Evolutionary conservation across 2,113 vertebrate species (phyloP).

Genomic region (Bolborhynchus lineola): DNA sequence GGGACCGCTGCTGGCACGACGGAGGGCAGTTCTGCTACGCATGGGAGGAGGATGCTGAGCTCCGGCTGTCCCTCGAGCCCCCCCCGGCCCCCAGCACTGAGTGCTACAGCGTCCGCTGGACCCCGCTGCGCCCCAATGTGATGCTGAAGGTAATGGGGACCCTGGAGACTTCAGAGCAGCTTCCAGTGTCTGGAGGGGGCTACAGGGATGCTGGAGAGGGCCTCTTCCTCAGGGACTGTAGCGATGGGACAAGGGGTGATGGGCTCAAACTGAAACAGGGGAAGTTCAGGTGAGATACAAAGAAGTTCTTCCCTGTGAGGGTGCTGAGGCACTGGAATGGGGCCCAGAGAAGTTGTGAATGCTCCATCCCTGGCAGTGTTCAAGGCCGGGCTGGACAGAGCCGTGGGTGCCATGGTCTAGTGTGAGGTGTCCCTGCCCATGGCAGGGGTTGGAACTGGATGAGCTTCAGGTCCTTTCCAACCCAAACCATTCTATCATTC

Average conservation of each 20-base stretch:
- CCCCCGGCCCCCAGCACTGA: conserved; percentile 74
- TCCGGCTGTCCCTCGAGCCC: conserved; percentile 79
- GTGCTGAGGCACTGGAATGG: background rate
- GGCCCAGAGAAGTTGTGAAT: too few relatives aligned
- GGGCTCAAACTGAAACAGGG: background rate
- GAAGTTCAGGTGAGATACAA: background rate
- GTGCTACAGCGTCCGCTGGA: conserved; percentile 85
- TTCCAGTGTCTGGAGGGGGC: background rate
- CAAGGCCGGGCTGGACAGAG: background rate
- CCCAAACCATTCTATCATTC: background rate
- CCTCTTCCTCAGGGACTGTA: background rate
- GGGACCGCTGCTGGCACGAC: conserved; percentile 87
- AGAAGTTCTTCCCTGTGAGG: background rate
- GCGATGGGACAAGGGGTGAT: background rate
- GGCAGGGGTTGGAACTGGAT: background rate
- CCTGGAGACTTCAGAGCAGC: background rate
- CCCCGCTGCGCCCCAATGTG: conserved; percentile 83
- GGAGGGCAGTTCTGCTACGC: conserved; percentile 87
- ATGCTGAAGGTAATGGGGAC: conserved; percentile 79
- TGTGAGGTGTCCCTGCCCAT: background rate
- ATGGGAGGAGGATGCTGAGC: conserved; percentile 85
- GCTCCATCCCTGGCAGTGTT: background rate
- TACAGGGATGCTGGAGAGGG: background rate
- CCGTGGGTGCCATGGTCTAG: too few relatives aligned
- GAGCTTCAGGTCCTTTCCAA: background rate